These are phyloP conservation scores for Ardeotis arabs DNA, from an alignment of 2,113 vertebrate genomes.

Conservation along the genomic window DNA sequence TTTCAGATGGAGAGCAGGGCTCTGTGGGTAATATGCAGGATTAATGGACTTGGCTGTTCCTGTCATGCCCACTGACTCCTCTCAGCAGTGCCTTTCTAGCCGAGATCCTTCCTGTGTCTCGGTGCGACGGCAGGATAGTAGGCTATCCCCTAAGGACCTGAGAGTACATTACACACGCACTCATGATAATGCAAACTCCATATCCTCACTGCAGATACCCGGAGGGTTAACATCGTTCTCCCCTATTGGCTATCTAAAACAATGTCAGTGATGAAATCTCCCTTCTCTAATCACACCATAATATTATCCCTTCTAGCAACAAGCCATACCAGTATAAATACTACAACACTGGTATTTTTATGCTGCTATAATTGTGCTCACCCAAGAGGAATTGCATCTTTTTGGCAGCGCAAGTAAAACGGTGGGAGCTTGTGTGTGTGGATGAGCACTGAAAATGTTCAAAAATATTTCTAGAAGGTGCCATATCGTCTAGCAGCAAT, in stretches of 20 bases:
- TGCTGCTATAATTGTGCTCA: neutral
- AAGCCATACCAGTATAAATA: slow-evolving; percentile 13
- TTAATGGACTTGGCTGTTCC: neutral
- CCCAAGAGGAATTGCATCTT: neutral
- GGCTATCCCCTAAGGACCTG: neutral
- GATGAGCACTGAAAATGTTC: neutral
- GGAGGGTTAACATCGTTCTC: neutral
- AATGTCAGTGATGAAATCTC: slow-evolving; percentile 44
- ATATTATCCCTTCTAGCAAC: slow-evolving; percentile 14
- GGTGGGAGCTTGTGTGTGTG: neutral
- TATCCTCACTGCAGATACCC: neutral
- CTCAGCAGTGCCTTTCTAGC: neutral
- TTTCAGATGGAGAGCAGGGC: neutral
- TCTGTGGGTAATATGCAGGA: neutral
- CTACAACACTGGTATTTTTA: neutral
- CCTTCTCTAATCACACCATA: slow-evolving; percentile 1
- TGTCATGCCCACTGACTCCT: neutral
- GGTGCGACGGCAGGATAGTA: neutral
- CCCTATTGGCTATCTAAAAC: slow-evolving; percentile 33
- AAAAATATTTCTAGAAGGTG: neutral
- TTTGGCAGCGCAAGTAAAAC: neutral
- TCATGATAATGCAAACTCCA: neutral
- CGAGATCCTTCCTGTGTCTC: neutral
- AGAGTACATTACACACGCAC: neutral
- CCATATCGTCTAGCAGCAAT: neutral